phyloP scores from a whole-genome alignment of 2,113 vertebrate genomes.

The Terrapene triunguis region DNA sequence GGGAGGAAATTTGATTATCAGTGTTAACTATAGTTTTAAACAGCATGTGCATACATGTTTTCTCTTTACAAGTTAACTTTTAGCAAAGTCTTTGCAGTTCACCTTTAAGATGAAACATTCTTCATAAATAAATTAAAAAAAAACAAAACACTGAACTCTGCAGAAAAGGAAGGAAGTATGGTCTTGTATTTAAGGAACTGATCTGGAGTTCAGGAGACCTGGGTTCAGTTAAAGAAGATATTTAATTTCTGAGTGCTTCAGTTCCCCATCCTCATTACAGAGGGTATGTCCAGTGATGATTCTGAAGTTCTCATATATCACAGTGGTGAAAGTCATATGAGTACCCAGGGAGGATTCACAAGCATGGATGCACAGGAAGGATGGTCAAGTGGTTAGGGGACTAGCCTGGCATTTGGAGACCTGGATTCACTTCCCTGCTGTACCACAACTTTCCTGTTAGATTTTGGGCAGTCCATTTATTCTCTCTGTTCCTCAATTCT shows the following conservation, averaged over 20 bases:
- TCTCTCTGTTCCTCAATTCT: background rate
- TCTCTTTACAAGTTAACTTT: background rate
- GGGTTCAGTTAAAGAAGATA: background rate
- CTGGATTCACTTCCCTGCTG: background rate
- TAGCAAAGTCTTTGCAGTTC: background rate
- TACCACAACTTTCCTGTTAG: background rate
- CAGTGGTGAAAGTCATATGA: background rate
- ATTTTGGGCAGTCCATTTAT: background rate
- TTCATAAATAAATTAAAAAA: background rate
- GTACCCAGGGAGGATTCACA: rapidly evolving
- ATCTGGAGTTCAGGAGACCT: background rate
- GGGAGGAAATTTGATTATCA: too few relatives aligned
- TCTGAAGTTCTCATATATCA: background rate
- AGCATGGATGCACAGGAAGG: background rate
- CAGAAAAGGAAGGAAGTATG: background rate
- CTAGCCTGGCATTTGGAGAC: background rate
- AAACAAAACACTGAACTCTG: background rate
- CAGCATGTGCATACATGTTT: rapidly evolving
- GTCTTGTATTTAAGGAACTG: background rate
- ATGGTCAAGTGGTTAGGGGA: background rate
- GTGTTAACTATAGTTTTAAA: background rate
- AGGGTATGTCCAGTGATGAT: background rate
- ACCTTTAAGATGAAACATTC: background rate
- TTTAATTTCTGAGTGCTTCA: background rate
- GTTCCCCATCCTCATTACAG: background rate